Conservation (phyloP, 2,797 vertebrate species). For the Sciurus vulgaris region DNA sequence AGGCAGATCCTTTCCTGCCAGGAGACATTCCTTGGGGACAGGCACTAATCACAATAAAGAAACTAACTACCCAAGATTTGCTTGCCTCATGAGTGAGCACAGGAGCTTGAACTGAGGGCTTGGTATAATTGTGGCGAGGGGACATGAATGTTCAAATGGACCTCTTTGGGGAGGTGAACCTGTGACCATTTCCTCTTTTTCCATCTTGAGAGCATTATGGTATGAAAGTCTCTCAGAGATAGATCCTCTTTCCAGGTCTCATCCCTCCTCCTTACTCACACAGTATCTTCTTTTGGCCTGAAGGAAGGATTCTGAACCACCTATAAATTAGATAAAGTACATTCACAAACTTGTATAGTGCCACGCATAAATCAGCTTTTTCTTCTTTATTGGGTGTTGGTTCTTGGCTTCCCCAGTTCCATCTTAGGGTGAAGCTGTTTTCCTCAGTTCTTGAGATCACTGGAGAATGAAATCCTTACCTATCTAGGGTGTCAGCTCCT, state of each 20-base stretch:
- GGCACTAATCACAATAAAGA: neutral
- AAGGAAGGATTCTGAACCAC: neutral
- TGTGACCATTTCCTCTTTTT: neutral
- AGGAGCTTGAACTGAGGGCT: neutral
- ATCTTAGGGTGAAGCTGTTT: neutral
- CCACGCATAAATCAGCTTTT: neutral
- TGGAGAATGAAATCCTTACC: neutral
- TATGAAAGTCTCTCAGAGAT: neutral
- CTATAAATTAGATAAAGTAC: neutral
- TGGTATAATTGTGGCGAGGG: accelerated
- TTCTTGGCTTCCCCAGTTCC: neutral
- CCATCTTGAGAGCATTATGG: neutral
- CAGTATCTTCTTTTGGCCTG: neutral
- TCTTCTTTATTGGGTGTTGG: neutral
- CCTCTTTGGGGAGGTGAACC: neutral
- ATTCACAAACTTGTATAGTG: neutral
- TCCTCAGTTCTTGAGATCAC: neutral
- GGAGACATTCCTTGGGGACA: slow-evolving; percentile 5
- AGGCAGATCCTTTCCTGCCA: slow-evolving; percentile 32
- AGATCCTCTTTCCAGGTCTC: neutral
- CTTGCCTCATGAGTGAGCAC: neutral
- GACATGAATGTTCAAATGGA: neutral
- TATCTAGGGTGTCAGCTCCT: neutral
- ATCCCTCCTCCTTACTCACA: too few relatives aligned
- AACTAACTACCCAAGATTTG: neutral